Evolutionary conservation across 1,140 invertebrate genomes (phyloP).

Genomic region (Leptinotarsa lineolata): DNA sequence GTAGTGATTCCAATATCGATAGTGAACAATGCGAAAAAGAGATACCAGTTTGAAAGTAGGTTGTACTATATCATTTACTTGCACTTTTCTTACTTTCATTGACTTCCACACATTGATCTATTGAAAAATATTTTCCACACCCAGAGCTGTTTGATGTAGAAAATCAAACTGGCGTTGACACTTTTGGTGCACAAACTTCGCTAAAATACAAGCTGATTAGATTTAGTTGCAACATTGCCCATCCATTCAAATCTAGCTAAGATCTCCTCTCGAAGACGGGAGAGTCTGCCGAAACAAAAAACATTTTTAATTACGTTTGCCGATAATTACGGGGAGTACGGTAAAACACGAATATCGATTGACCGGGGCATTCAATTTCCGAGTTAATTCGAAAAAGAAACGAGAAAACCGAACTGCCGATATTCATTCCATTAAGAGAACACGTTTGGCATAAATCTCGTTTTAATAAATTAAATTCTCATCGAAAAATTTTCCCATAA

Average conservation of each 20-base stretch:
- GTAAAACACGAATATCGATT: constrained; percentile 38
- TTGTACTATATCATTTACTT: too few species aligned
- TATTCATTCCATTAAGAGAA: constrained; percentile 53
- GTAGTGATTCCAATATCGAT: too few species aligned
- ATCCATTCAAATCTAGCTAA: not conserved
- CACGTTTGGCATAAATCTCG: constrained; percentile 55
- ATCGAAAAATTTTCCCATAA: constrained; percentile 52
- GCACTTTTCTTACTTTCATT: too few species aligned
- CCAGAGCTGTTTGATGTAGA: too few species aligned
- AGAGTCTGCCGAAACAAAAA: constrained; percentile 11
- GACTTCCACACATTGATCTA: too few species aligned
- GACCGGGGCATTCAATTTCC: constrained; percentile 38
- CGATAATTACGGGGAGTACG: constrained; percentile 30
- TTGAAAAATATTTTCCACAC: too few species aligned
- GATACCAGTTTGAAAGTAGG: too few species aligned
- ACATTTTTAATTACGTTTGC: constrained; percentile 30
- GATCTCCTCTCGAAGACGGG: not conserved
- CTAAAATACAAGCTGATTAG: too few species aligned
- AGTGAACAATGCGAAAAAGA: too few species aligned
- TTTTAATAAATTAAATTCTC: constrained; percentile 56
- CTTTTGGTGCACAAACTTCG: too few species aligned
- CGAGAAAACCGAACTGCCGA: constrained; percentile 42
- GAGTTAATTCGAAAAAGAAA: constrained; percentile 39
- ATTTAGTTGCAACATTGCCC: not conserved
- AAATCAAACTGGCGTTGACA: too few species aligned